A percentile compares a stretch with the other conserved stretches of the same genome.
These are phyloP conservation scores for Boleophthalmus pectinirostris DNA, from an alignment of 2,113 vertebrate species.

Conservation along the genomic window DNA sequence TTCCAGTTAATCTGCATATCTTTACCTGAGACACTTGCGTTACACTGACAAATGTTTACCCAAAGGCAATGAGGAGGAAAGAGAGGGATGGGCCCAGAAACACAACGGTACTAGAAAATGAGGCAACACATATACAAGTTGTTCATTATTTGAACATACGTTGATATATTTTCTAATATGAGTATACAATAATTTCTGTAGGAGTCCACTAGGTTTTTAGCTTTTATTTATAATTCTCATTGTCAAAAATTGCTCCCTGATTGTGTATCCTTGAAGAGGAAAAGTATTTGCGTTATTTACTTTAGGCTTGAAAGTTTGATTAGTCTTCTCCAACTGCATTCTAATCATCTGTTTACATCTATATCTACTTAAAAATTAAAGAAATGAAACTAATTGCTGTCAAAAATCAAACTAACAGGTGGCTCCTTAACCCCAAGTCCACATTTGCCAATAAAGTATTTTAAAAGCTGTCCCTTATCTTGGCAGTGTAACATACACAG, in stretches of 20 bases:
- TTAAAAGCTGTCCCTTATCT: not conserved
- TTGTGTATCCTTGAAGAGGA: too few relatives aligned
- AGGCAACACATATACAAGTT: not conserved
- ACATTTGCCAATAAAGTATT: not conserved
- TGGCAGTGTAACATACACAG: not conserved
- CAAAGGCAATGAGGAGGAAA: constrained; percentile 47
- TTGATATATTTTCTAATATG: not conserved
- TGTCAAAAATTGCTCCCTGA: too few relatives aligned
- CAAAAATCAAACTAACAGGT: not conserved
- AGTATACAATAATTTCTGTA: not conserved
- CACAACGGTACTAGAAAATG: not conserved
- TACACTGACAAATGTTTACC: constrained; percentile 61
- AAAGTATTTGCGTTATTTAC: not conserved
- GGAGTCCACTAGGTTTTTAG: not conserved
- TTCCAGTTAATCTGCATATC: constrained; percentile 68
- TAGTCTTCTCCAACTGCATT: not conserved
- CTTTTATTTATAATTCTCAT: not conserved
- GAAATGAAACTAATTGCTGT: not conserved
- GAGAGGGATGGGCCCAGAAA: constrained; percentile 14
- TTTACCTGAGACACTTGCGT: constrained; percentile 63
- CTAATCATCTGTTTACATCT: not conserved
- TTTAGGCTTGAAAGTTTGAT: not conserved
- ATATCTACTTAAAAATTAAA: not conserved
- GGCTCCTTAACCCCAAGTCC: not conserved
- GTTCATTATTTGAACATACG: not conserved